A percentile compares a stretch with the other conserved stretches of the same genome.
Evolutionary conservation across 2,113 vertebrate genomes (phyloP).

Genomic region (Lampris incognitus): DNA sequence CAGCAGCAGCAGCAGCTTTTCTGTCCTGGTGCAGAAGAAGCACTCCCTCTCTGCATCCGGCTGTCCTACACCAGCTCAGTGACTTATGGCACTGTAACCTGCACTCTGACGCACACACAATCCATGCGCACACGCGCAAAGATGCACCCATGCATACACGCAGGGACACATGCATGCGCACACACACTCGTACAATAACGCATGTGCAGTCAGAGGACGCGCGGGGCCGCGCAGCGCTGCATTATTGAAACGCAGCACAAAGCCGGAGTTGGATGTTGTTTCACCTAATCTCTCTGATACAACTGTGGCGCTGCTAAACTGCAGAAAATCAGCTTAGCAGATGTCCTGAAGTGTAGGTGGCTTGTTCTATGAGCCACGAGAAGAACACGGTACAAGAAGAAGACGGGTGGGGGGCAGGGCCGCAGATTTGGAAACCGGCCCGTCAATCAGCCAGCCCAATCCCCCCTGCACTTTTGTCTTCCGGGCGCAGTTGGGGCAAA

Average conservation of each 20-base stretch:
- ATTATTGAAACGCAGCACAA: slow-evolving; percentile 73
- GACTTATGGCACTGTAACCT: slow-evolving; percentile 74
- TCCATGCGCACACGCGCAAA: slow-evolving; percentile 37
- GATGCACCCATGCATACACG: slow-evolving; percentile 32
- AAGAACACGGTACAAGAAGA: slow-evolving; percentile 66
- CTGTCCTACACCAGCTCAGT: slow-evolving; percentile 72
- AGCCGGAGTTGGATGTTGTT: slow-evolving; percentile 81
- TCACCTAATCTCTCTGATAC: slow-evolving; percentile 83
- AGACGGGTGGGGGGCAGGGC: slow-evolving; percentile 55
- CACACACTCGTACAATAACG: slow-evolving; percentile 33
- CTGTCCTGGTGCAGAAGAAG: slow-evolving; percentile 21
- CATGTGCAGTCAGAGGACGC: not conserved
- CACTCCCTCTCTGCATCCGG: slow-evolving; percentile 65
- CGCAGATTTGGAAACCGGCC: slow-evolving; percentile 53
- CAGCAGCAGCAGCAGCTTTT: slow-evolving; percentile 37
- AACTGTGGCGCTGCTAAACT: slow-evolving; percentile 81
- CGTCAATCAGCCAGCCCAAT: slow-evolving; percentile 56
- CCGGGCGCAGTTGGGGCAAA: slow-evolving; percentile 4
- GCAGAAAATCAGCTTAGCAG: slow-evolving; percentile 84
- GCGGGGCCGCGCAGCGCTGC: slow-evolving; percentile 46
- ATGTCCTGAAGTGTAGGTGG: slow-evolving; percentile 83
- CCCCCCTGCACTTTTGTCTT: slow-evolving; percentile 46
- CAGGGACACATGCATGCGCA: slow-evolving; percentile 9
- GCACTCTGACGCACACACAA: slow-evolving; percentile 48
- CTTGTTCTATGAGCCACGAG: slow-evolving; percentile 78